A percentile compares a stretch with the other conserved stretches of the same genome.
Evolutionary conservation across 2,888 invertebrate genomes (phyloP).

Genomic region (Hydroisotoma schaefferi): DNA sequence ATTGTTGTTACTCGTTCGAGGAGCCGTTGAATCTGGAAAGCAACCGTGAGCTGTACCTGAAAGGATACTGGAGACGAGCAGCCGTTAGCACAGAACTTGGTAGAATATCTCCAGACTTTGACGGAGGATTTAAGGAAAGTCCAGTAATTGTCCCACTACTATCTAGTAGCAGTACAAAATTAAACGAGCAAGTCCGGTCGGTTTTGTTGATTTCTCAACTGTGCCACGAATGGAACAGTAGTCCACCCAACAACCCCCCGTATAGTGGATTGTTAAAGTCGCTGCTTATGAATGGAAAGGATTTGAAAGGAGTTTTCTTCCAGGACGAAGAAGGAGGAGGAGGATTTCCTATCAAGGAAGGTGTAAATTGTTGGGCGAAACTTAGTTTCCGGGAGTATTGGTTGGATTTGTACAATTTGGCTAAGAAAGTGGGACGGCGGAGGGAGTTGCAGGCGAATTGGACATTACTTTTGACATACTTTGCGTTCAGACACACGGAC

Average conservation of each 20-base stretch:
- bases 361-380: constrained; percentile 9
- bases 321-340: too few relatives aligned
- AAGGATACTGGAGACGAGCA: constrained; percentile 16
- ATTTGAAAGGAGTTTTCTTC: constrained; percentile 23
- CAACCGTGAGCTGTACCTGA: constrained; percentile 4
- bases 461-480: constrained; percentile 18
- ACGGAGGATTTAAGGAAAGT: not conserved
- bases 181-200: constrained; percentile 3
- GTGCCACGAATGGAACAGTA: constrained; percentile 10
- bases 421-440: not conserved
- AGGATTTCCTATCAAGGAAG: constrained; percentile 21
- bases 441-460: constrained; percentile 15
- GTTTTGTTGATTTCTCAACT: constrained; percentile 6
- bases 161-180: not conserved
- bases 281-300: constrained; percentile 13
- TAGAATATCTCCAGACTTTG: constrained; percentile 11
- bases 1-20: not conserved
- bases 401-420: constrained; percentile 22
- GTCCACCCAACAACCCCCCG: not conserved
- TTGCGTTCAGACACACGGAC: constrained; percentile 8
- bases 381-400: constrained; percentile 19
- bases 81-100: constrained; percentile 8
- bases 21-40: not conserved
- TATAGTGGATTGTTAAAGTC: not conserved
- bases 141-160: not conserved